Evolutionary conservation across 2,888 invertebrate genomes (phyloP), one percentile per base, ranked within the genome.

Genomic region (Cacoxenus indagator): DNA sequence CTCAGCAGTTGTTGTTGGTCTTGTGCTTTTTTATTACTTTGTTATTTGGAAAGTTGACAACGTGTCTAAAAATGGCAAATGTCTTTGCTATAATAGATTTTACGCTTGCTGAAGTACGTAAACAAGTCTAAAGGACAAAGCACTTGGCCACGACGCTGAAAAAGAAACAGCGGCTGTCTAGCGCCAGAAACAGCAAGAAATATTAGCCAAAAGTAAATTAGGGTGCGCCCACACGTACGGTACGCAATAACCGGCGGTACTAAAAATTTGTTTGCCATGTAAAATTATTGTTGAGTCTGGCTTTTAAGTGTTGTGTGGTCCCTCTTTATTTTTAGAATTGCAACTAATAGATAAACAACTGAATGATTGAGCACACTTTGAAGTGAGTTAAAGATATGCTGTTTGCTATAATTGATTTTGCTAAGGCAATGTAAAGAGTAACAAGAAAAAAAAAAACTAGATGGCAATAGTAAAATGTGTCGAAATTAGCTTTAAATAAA

Each of bases 11-110:
- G 1, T 6, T 6, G 1, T 48, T 48, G 1, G 31, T 31, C 9
- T 31, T 31, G 31, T 31, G 31, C 9, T 31, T 31, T 48, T 19
- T 48, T 17, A 8, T 4, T 48, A 17, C 17, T 48, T 51, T 6
- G 2, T 14, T 37, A 11, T 37, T 37, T 37, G 48, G 6, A 48
- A 48, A 19, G n/a, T 48, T n/a, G 19, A 48, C n/a, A 48, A 48
- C 19, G 48, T 48, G 48, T 48, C 17, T n/a, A 48, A 48, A 48
- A 48, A 48, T 48, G 48, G 48, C 48, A 54, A 54, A 54, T 54
- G 54, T 22, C 19, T 59, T 59, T 59, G 59, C 31, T 59, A 59
- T 31, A n/a, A n/a, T n/a, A n/a, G n/a, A 59, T 59, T 59, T 59
- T 29, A 59, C 31, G 31, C 59, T 59, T 59, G 29, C 57, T 4